Conservation (phyloP, 2,888 invertebrate genomes). For the Chalcis sispes region DNA sequence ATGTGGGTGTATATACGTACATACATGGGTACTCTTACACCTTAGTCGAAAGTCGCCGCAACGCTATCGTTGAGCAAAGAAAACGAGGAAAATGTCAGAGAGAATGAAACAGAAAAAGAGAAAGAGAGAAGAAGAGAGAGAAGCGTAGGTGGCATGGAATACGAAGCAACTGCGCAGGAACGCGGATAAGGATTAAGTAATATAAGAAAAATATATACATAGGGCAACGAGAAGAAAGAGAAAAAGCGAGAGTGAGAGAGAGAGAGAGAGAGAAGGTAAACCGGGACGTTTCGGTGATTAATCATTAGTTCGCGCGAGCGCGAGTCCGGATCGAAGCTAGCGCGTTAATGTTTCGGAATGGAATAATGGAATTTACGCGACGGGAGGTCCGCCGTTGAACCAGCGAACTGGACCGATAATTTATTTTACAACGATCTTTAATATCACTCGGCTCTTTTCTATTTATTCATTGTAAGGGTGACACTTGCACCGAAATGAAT, state of each 20-base stretch:
- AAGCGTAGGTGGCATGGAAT: too few species aligned
- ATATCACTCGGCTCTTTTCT: not conserved
- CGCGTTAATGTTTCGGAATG: conserved; percentile 45
- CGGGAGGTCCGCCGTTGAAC: not conserved
- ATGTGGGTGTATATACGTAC: too few species aligned
- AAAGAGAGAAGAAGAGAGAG: too few species aligned
- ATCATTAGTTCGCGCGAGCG: conserved; percentile 26
- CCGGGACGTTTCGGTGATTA: conserved; percentile 40
- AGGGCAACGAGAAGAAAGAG: not conserved
- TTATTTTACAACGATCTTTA: conserved; percentile 12
- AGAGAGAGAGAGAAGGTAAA: too few species aligned
- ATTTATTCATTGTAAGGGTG: too few species aligned
- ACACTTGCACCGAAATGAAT: too few species aligned
- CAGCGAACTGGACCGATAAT: conserved; percentile 1
- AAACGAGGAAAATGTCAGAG: too few species aligned
- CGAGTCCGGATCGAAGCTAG: conserved; percentile 14
- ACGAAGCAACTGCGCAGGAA: conserved; percentile 6
- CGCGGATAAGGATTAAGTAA: conserved; percentile 43
- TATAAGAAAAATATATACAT: conserved; percentile 17
- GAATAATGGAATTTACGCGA: conserved; percentile 39
- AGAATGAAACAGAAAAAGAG: too few species aligned
- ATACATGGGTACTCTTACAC: too few species aligned
- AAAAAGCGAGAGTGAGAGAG: too few species aligned
- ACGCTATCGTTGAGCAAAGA: conserved; percentile 30
- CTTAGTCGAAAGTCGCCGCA: not conserved